A percentile compares a stretch with the other conserved stretches of the same genome.
phyloP scores from a whole-genome alignment of 2,888 invertebrate genomes.

The Candidula unifasciata region DNA sequence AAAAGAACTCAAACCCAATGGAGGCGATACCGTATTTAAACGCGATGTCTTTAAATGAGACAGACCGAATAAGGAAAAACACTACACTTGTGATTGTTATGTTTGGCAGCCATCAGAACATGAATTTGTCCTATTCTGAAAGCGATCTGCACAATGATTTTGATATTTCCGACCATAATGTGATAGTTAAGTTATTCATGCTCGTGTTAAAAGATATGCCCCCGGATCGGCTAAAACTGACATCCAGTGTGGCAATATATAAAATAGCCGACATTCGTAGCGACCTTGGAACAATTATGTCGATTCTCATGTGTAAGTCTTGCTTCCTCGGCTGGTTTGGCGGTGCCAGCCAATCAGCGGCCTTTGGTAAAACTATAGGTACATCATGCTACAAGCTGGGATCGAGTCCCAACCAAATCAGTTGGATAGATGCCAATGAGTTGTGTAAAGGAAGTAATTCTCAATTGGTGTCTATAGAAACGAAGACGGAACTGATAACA shows the following conservation, averaged over 20 bases:
- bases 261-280: too few relatives aligned
- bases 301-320: not conserved
- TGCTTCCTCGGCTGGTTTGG: not conserved
- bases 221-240: not conserved
- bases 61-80: not conserved
- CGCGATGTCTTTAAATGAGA: not conserved
- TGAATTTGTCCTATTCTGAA: not conserved
- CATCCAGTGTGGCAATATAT: not conserved
- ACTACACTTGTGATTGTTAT: not conserved
- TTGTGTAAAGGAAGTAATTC: not conserved
- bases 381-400: conserved; percentile 4
- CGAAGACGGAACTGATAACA: not conserved
- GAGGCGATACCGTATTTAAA: too few relatives aligned
- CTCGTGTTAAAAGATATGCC: not conserved
- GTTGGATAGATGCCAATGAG: conserved; percentile 28
- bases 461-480: conserved; percentile 31
- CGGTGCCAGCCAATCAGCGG: not conserved
- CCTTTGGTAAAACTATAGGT: not conserved
- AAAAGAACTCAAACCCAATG: too few relatives aligned
- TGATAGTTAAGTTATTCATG: not conserved
- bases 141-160: not conserved
- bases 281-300: not conserved
- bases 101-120: not conserved
- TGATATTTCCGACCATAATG: not conserved
- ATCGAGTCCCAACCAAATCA: not conserved